Evolutionary conservation across 2,888 invertebrate species (phyloP).

Genomic region (Xylota sylvarum): DNA sequence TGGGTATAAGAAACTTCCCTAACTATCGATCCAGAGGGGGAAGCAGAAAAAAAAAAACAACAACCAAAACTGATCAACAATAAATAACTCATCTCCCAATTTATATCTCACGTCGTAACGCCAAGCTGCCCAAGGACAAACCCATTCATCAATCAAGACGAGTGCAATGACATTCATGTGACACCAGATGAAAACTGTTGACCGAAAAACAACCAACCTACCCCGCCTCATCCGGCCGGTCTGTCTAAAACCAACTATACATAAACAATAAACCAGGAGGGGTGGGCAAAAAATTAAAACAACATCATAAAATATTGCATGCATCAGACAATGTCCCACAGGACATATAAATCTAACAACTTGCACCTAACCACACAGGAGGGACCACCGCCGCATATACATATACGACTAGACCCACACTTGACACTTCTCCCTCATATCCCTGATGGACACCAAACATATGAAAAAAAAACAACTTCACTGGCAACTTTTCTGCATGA

Average conservation of each 20-base stretch:
- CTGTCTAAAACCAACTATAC: constrained; percentile 34
- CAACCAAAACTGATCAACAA: neutral
- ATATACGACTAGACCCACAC: too few relatives aligned
- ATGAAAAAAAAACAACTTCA: constrained; percentile 17
- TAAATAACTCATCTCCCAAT: constrained; percentile 14
- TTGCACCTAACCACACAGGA: constrained; percentile 59
- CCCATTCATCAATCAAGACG: constrained; percentile 59
- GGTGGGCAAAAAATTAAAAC: constrained; percentile 36
- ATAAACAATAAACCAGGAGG: constrained; percentile 24
- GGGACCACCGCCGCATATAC: too few relatives aligned
- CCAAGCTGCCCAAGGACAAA: neutral
- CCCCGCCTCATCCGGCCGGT: neutral
- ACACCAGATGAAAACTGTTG: constrained; percentile 64
- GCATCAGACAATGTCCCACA: constrained; percentile 66
- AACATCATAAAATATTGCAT: constrained; percentile 72
- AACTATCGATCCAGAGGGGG: neutral
- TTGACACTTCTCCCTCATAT: constrained; percentile 23
- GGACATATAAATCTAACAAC: constrained; percentile 71
- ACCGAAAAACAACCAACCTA: constrained; percentile 20
- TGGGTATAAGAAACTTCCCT: neutral
- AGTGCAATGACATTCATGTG: constrained; percentile 62
- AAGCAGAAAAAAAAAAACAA: too few relatives aligned
- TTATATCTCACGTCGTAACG: constrained; percentile 9
- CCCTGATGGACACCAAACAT: neutral
- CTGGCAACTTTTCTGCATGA: constrained; percentile 58